These are phyloP conservation scores for Eupithecia subfuscata DNA, from an alignment of 2,888 invertebrate species.

Conservation along the genomic window DNA sequence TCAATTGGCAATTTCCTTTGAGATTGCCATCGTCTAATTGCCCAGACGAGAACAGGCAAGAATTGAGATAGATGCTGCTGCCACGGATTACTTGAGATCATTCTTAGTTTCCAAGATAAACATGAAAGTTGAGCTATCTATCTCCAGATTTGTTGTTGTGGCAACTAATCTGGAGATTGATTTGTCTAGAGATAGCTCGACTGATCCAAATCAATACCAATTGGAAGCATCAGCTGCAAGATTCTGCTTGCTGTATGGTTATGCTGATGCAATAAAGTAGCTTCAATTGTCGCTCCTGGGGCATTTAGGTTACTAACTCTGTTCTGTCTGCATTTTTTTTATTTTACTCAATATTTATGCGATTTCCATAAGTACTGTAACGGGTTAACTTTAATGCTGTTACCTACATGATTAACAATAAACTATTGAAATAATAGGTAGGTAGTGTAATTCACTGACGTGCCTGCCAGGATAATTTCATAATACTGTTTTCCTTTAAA, in stretches of 20 bases:
- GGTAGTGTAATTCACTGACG: neutral
- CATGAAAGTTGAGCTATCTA: neutral
- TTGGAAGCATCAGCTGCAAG: neutral
- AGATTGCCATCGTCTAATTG: slow-evolving; percentile 77
- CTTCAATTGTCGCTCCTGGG: neutral
- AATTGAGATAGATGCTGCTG: slow-evolving; percentile 48
- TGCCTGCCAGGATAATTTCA: neutral
- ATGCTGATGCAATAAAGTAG: neutral
- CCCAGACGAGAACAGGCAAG: slow-evolving; percentile 61
- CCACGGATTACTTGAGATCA: slow-evolving; percentile 43
- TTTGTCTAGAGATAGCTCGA: neutral
- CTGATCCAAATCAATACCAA: neutral
- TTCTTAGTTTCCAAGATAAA: slow-evolving; percentile 23
- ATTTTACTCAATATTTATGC: neutral
- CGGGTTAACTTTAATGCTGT: too few relatives aligned
- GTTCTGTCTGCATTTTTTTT: neutral
- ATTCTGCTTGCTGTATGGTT: neutral
- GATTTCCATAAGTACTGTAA: neutral
- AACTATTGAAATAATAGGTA: neutral
- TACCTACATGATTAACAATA: neutral
- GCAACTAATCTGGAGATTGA: neutral
- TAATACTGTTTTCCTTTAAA: neutral
- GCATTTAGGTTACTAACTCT: neutral
- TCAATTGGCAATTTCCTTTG: slow-evolving; percentile 82
- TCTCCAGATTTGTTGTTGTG: neutral